These are phyloP conservation scores for Batillaria attramentaria DNA, from an alignment of 1,140 invertebrate genomes.

Conservation along the genomic window DNA sequence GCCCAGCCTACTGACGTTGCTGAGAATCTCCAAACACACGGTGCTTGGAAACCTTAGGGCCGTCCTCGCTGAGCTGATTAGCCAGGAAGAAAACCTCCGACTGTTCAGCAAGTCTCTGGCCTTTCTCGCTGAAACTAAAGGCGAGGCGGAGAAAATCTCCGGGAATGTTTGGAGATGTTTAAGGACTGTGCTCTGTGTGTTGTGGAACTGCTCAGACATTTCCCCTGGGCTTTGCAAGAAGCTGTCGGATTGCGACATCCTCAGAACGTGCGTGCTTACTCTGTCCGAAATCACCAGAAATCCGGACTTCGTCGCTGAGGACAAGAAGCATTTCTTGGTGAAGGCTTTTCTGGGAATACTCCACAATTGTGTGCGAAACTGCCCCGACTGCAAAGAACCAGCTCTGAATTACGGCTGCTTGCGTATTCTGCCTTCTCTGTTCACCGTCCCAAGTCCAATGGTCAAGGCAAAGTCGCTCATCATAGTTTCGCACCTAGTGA, in stretches of 20 bases:
- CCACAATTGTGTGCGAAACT: slow-evolving; percentile 52
- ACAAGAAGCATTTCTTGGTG: slow-evolving; percentile 46
- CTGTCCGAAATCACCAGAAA: slow-evolving; percentile 20
- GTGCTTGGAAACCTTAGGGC: slow-evolving; percentile 19
- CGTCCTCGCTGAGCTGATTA: slow-evolving; percentile 20
- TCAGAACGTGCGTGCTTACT: slow-evolving; percentile 10
- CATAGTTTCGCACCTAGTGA: slow-evolving; percentile 57
- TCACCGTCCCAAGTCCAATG: slow-evolving; percentile 44
- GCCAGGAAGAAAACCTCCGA: slow-evolving; percentile 17
- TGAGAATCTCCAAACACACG: slow-evolving; percentile 20
- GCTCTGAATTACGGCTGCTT: slow-evolving; percentile 42
- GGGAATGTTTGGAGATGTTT: slow-evolving; percentile 35
- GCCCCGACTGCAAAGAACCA: slow-evolving; percentile 39
- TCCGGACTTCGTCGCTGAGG: slow-evolving; percentile 31
- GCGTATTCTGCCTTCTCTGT: slow-evolving; percentile 39
- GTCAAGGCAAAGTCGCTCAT: slow-evolving; percentile 60
- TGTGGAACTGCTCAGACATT: slow-evolving; percentile 36
- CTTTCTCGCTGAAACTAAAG: slow-evolving; percentile 67
- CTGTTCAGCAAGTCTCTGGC: slow-evolving; percentile 10
- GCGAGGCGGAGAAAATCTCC: background rate
- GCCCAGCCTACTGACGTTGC: slow-evolving; percentile 8
- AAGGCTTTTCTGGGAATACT: slow-evolving; percentile 55
- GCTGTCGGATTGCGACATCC: slow-evolving; percentile 14
- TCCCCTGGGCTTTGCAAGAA: slow-evolving; percentile 22
- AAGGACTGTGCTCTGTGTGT: slow-evolving; percentile 15